These are phyloP conservation scores for Podotricha telesiphe DNA, from an alignment of 2,888 invertebrate genomes.

Conservation along the genomic window DNA sequence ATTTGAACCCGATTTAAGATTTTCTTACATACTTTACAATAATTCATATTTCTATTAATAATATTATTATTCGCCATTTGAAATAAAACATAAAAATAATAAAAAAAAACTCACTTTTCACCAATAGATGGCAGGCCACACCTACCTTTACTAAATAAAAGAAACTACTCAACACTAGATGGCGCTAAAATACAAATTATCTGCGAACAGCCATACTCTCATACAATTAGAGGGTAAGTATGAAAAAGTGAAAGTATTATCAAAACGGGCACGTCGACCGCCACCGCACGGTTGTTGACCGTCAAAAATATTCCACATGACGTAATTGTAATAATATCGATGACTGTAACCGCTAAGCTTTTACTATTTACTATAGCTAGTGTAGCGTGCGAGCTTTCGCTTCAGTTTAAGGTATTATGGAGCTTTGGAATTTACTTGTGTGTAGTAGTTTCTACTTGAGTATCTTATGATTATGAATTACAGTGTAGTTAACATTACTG, in stretches of 20 bases:
- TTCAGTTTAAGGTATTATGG: not conserved
- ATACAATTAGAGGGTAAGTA: constrained; percentile 34
- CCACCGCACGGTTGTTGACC: constrained; percentile 76
- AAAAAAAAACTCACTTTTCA: constrained; percentile 40
- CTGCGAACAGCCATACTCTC: constrained; percentile 3
- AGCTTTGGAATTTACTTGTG: not conserved
- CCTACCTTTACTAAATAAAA: not conserved
- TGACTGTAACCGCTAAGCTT: constrained; percentile 39
- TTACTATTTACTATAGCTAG: constrained; percentile 34
- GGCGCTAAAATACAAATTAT: constrained; percentile 37
- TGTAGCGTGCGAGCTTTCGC: not conserved
- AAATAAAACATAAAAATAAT: not conserved
- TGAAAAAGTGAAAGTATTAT: constrained; percentile 69
- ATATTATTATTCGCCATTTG: too few relatives aligned
- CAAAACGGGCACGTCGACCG: constrained; percentile 66
- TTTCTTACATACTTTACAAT: too few relatives aligned
- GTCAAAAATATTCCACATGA: constrained; percentile 65
- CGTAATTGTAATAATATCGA: constrained; percentile 60
- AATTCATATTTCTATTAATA: too few relatives aligned
- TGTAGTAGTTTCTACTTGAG: not conserved
- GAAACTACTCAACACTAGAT: constrained; percentile 51
- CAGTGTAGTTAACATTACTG: too few relatives aligned
- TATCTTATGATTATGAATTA: too few relatives aligned
- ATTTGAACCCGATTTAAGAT: too few relatives aligned
- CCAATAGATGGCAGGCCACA: constrained; percentile 49